Percentiles rank a stretch among this genome's conserved stretches.
Evolutionary conservation across 2,888 invertebrate species (phyloP).

Genomic region (Psylliodes chrysocephalus): DNA sequence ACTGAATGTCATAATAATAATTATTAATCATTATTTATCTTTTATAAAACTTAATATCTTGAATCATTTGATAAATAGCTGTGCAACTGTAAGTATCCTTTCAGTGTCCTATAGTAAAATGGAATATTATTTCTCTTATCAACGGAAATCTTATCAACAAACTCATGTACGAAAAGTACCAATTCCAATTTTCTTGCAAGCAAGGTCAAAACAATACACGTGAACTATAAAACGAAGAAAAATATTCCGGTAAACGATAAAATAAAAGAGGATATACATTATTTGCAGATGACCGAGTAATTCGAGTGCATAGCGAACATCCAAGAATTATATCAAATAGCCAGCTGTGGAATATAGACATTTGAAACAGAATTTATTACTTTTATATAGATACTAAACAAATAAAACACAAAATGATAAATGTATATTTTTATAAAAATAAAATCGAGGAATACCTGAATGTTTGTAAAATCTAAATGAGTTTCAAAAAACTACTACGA

Average conservation of each 20-base stretch:
- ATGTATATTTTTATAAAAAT: neutral
- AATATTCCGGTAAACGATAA: neutral
- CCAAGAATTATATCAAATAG: conserved; percentile 8
- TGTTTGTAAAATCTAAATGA: too few relatives aligned
- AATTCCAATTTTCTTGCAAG: neutral
- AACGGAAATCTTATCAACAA: too few relatives aligned
- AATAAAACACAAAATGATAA: neutral
- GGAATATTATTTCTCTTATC: too few relatives aligned
- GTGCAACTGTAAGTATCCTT: too few relatives aligned
- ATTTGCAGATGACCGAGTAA: conserved; percentile 10
- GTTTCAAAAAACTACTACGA: too few relatives aligned
- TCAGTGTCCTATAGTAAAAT: too few relatives aligned
- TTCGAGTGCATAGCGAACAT: neutral
- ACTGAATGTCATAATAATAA: too few relatives aligned
- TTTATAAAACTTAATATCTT: too few relatives aligned
- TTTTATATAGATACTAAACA: neutral
- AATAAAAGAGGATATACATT: neutral
- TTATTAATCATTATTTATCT: too few relatives aligned
- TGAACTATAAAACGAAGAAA: neutral
- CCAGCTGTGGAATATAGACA: conserved; percentile 2
- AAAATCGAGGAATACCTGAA: neutral
- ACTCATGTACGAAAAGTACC: neutral
- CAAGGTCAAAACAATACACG: neutral
- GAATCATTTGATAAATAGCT: too few relatives aligned
- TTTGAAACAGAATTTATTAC: conserved; percentile 4